A percentile compares a stretch with the other conserved stretches of the same genome.
These are phyloP conservation scores for Anaspis maculata DNA, from an alignment of 2,888 invertebrate genomes.

Conservation along the genomic window DNA sequence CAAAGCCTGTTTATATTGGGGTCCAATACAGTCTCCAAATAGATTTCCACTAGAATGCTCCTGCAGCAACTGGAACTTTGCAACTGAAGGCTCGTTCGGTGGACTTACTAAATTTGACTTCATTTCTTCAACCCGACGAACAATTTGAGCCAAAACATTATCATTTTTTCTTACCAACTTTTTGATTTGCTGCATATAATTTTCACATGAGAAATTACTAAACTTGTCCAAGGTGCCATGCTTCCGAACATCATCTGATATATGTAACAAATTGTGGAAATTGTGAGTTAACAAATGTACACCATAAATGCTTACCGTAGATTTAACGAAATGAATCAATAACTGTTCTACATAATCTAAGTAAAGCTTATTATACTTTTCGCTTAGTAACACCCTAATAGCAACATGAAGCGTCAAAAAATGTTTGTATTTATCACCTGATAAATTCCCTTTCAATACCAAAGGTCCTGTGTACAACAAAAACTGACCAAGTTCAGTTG, in stretches of 20 bases:
- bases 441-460: slow-evolving; percentile 1
- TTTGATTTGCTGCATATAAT: slow-evolving; percentile 9
- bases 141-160: slow-evolving; percentile 6
- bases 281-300: slow-evolving; percentile 3
- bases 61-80: not conserved
- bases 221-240: slow-evolving; percentile 7
- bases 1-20: not conserved
- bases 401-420: slow-evolving; percentile 8
- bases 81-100: not conserved
- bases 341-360: not conserved
- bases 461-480: slow-evolving; percentile 7
- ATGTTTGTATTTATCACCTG: slow-evolving; percentile 2
- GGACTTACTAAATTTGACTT: not conserved
- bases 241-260: slow-evolving; percentile 8
- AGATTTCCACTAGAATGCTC: not conserved
- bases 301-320: not conserved
- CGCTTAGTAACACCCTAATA: slow-evolving; percentile 3
- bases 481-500: slow-evolving; percentile 8
- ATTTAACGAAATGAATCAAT: not conserved
- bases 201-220: slow-evolving; percentile 11
- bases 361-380: not conserved
- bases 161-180: slow-evolving; percentile 7
- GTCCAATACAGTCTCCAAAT: not conserved
- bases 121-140: slow-evolving; percentile 1
- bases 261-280: slow-evolving; percentile 10